Percentiles rank a stretch among this genome's conserved stretches.
These are phyloP conservation scores for Upupa epops DNA, from an alignment of 2,113 vertebrate genomes.

Conservation along the genomic window DNA sequence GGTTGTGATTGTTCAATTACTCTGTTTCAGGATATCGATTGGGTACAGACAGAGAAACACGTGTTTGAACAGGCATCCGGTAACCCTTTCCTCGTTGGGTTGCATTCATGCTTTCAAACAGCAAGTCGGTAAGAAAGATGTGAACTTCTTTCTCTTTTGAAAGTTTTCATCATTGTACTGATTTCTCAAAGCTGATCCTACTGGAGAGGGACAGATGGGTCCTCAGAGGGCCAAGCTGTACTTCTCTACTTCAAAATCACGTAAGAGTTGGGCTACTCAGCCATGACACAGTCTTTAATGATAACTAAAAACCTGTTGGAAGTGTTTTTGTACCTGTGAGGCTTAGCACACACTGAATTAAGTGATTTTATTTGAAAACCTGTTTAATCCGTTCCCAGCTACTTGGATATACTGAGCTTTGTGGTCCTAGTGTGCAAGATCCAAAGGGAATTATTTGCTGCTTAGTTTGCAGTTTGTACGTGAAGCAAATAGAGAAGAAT, in stretches of 20 bases:
- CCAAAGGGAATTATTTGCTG: neutral
- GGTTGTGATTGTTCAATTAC: constrained; percentile 43
- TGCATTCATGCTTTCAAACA: constrained; percentile 98
- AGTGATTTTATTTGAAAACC: neutral
- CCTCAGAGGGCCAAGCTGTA: neutral
- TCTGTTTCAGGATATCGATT: constrained; percentile 94
- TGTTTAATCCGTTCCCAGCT: neutral
- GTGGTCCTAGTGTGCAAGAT: neutral
- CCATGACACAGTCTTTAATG: neutral
- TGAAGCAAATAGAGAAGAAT: neutral
- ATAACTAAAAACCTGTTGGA: neutral
- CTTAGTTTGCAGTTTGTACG: neutral
- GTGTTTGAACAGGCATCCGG: constrained; percentile 98
- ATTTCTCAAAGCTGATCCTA: neutral
- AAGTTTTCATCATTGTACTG: neutral
- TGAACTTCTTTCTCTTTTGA: neutral
- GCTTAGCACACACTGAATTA: neutral
- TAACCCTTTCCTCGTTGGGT: constrained; percentile 95
- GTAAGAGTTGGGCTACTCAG: neutral
- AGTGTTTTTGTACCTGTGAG: neutral
- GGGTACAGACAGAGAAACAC: constrained; percentile 99
- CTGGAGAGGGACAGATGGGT: neutral
- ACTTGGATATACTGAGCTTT: neutral
- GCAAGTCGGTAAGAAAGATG: constrained; percentile 90
- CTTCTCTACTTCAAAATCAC: neutral